Evolutionary conservation across 2,888 invertebrate species (phyloP), one percentile per base, ranked within the genome.

Genomic region (Drosophila meridiana): DNA sequence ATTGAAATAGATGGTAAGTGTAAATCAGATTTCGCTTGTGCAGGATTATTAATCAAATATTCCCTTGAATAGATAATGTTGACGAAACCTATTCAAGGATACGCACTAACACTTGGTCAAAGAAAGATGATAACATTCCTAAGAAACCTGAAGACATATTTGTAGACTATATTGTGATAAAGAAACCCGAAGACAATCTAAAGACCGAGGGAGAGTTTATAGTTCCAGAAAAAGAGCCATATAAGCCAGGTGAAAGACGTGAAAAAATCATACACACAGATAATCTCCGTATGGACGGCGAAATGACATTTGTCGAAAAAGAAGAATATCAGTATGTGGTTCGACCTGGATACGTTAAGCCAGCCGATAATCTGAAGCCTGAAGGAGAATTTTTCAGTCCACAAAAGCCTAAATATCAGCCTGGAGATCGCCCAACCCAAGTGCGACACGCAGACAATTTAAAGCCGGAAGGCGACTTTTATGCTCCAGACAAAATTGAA

Each of bases 171-270:
- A 36, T 87, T 60, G 89, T 87, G 34, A 87, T 89, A 28, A 87
- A 89, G 38, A 95, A 94, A 78, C 96, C 95, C 0, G 92, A 94
- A 79, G 95, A 96, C 78, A 96, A 95, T 89, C 92, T 95, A 0
- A 93, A 92, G 57, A 94, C 95, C 0, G 96, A 95, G 88, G 95
- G 96, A 1, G 94, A 95, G 0, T 94, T 94, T 73, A 90, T 92
- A 47, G 80, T 91, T 14, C 94, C 93, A 1, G 90, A 92, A 55
- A 92, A 92, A 45, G 93, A 93, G 34, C 89, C 92, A 47, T 94
- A 94, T 87, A 92, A 90, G 3, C 94, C 95, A 13, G 94, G 94
- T 20, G 95, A 95, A 69, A 91, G 94, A 13, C 93, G 92, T 13
- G 91, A 87, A 48, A 93, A 92, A 30, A 93, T 93, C 36, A 94